A percentile compares a stretch with the other conserved stretches of the same genome.
These are phyloP conservation scores for Drosophila neutralis DNA, from an alignment of 2,888 invertebrate species.

Conservation along the genomic window DNA sequence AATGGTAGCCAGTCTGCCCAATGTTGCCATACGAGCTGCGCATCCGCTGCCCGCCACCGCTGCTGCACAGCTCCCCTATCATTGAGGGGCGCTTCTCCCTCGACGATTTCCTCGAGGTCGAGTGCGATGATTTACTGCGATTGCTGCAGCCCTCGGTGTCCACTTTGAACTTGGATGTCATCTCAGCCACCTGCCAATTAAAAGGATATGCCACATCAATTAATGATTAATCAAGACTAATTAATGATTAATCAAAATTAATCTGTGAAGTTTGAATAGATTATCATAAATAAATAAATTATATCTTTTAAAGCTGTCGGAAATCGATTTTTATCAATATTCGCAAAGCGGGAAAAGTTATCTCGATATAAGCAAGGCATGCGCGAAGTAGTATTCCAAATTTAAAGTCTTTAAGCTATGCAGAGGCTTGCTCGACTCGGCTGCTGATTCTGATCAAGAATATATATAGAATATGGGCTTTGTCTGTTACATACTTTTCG, in stretches of 20 bases:
- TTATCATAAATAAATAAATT: neutral
- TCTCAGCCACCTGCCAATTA: constrained; percentile 86
- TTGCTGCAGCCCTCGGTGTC: constrained; percentile 88
- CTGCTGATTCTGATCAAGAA: neutral
- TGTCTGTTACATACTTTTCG: too few species aligned
- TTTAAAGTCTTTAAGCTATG: neutral
- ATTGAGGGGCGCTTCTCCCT: constrained; percentile 87
- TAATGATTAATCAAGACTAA: neutral
- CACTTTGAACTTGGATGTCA: constrained; percentile 91
- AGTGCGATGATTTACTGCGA: constrained; percentile 87
- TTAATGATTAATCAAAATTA: too few species aligned
- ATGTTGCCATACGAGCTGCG: constrained; percentile 85
- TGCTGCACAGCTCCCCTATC: constrained; percentile 85
- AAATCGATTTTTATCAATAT: neutral
- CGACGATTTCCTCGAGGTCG: constrained; percentile 89
- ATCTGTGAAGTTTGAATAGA: neutral
- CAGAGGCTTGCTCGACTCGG: neutral
- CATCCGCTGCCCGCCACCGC: constrained; percentile 84
- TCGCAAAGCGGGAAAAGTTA: neutral
- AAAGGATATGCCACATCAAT: neutral
- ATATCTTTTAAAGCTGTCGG: too few species aligned
- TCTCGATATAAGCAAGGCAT: neutral
- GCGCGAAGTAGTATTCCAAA: neutral
- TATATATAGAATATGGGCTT: neutral
- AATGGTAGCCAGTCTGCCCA: constrained; percentile 81